Evolutionary conservation across 2,888 invertebrate genomes (phyloP), one percentile per base, ranked within the genome.

Genomic region (Folsomia manolachei): DNA sequence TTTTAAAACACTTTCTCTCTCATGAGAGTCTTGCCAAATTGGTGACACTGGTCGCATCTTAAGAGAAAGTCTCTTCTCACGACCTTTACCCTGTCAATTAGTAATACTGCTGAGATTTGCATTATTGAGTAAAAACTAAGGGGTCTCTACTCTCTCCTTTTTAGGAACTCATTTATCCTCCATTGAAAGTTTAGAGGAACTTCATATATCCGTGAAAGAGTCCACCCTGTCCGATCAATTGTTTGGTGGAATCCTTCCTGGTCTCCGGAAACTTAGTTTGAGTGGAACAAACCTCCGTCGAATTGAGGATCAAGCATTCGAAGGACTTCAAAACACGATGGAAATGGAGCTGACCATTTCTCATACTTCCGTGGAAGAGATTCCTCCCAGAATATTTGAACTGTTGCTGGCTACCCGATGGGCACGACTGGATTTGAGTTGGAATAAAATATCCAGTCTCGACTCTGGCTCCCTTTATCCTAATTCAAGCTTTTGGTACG

Each of bases 391-490:
- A 24, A 71, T 80, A 7, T 79, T 79, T 71, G 76, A 79, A 63
- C 74, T 78, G 18, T 70, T 80, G 1, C 78, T 78, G 51, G 71
- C 69, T 66, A 73, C 77, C 2, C 74, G 75, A 11, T 80, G 79
- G 79, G 78, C 80, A 1, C 27, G 76, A 63, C 87, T 95, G 74
- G 94, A 95, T 84, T 86, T 95, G 78, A 89, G 92, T 75, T 88
- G 90, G 83, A 95, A 95, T 85, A 88, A 89, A 84, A 87, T 95
- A 82, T 88, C 89, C 51, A 89, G 90, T 72, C 86, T 95, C 77
- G 91, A 91, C 83, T 91, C 93, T 69, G 91, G 92, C 76, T 90
- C 92, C 75, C 91, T 95, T 83, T 94, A 94, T 84, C 91, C 92
- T 27, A 94, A 94, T 84, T 89, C 90, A 79, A 91, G 92, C 25